A percentile compares a stretch with the other conserved stretches of the same genome.
Conservation (phyloP, 35 echinoderm and acorn worm species). For the Stichopus chloronotus region DNA sequence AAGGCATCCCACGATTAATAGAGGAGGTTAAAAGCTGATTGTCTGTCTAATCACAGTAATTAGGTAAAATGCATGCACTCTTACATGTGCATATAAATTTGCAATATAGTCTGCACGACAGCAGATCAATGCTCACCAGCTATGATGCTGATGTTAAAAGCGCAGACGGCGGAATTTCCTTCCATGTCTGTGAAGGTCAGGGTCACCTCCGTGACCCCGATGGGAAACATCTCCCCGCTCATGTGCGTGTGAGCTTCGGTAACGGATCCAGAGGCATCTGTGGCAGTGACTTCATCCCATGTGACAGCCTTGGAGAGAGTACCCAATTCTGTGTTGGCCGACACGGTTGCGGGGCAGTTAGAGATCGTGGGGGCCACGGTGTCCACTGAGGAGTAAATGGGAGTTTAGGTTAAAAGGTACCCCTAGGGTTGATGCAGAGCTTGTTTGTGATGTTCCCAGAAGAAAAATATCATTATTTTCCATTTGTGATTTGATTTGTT, state of each 20-base stretch:
- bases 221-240: slow-evolving; percentile 39
- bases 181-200: slow-evolving; percentile 48
- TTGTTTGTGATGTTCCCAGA: background rate
- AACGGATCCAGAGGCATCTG: slow-evolving; percentile 54
- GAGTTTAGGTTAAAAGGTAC: background rate
- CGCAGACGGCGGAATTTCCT: slow-evolving; percentile 48
- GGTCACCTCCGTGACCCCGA: slow-evolving; percentile 56
- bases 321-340: background rate
- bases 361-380: slow-evolving; percentile 10
- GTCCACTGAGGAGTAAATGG: background rate
- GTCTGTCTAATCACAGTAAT: too few relatives aligned
- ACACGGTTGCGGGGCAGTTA: slow-evolving; percentile 30
- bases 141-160: slow-evolving; percentile 11
- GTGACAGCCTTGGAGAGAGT: background rate
- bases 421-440: background rate
- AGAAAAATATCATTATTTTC: background rate
- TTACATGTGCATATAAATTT: too few relatives aligned
- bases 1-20: too few relatives aligned
- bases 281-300: slow-evolving; percentile 28
- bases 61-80: too few relatives aligned
- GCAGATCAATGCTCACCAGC: background rate
- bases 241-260: slow-evolving; percentile 17
- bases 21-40: too few relatives aligned
- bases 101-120: too few relatives aligned
- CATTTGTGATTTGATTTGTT: background rate